A percentile compares a stretch with the other conserved stretches of the same genome.
phyloP scores from a whole-genome alignment of 2,888 invertebrate species.

The Chymomyza fuscimana region DNA sequence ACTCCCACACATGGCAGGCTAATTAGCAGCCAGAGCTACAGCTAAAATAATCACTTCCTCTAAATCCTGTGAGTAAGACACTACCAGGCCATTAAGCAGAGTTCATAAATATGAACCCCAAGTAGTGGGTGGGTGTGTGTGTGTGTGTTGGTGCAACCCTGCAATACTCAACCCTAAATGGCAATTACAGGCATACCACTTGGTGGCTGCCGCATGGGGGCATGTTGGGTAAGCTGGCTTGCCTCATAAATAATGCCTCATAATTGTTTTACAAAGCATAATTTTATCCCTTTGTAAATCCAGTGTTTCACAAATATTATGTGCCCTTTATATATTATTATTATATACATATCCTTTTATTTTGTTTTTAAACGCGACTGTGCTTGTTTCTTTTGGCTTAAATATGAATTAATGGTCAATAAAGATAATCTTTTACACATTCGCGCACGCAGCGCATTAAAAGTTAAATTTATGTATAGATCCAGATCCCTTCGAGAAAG shows the following conservation, averaged over 20 bases:
- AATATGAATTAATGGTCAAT: slow-evolving; percentile 76
- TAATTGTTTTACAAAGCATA: slow-evolving; percentile 74
- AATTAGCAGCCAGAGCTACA: neutral
- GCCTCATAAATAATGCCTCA: slow-evolving; percentile 67
- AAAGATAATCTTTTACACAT: slow-evolving; percentile 76
- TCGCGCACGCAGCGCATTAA: slow-evolving; percentile 74
- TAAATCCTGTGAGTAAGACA: neutral
- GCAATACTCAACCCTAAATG: slow-evolving; percentile 22
- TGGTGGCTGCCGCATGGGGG: slow-evolving; percentile 29
- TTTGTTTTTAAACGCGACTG: slow-evolving; percentile 46
- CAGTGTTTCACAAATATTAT: slow-evolving; percentile 68
- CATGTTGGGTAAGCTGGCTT: neutral
- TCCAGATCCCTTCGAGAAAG: neutral
- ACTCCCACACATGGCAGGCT: neutral
- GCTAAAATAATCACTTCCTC: neutral
- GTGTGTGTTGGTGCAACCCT: neutral
- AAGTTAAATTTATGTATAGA: slow-evolving; percentile 69
- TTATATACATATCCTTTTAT: neutral
- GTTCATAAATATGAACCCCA: slow-evolving; percentile 60
- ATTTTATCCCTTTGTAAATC: slow-evolving; percentile 72
- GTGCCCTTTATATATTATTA: too few relatives aligned
- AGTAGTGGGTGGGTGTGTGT: neutral
- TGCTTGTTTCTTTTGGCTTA: slow-evolving; percentile 66
- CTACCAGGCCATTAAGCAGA: slow-evolving; percentile 39
- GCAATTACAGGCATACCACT: slow-evolving; percentile 61